Conservation (phyloP, 1,140 invertebrate species). For the Trichonephila inaurata region DNA sequence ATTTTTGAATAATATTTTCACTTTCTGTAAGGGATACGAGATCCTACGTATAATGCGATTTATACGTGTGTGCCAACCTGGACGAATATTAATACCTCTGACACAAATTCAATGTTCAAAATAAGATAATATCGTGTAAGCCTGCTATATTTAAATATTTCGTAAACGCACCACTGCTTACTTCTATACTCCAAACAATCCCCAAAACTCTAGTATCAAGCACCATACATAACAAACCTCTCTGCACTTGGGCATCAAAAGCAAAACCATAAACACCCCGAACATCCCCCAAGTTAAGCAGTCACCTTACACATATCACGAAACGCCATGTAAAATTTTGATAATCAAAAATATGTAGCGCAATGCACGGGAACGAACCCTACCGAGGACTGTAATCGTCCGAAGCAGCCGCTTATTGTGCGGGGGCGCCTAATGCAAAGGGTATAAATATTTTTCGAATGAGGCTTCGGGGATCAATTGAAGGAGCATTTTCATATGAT, state of each 20-base stretch:
- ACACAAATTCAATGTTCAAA: too few relatives aligned
- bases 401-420: not conserved
- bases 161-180: too few relatives aligned
- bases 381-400: constrained; percentile 13
- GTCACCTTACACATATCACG: not conserved
- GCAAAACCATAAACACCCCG: not conserved
- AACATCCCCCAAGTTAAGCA: not conserved
- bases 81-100: too few relatives aligned
- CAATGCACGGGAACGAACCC: not conserved
- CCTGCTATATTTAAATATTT: too few relatives aligned
- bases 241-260: not conserved
- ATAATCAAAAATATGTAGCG: not conserved
- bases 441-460: constrained; percentile 70
- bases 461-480: constrained; percentile 71
- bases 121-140: too few relatives aligned
- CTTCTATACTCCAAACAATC: not conserved
- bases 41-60: too few relatives aligned
- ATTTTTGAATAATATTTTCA: too few relatives aligned
- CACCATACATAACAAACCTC: not conserved
- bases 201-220: not conserved
- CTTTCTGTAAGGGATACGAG: too few relatives aligned
- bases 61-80: too few relatives aligned
- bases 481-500: constrained; percentile 48
- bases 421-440: not conserved
- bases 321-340: not conserved